Evolutionary conservation across 1,140 invertebrate species (phyloP).

Genomic region (Penaeus japonicus): DNA sequence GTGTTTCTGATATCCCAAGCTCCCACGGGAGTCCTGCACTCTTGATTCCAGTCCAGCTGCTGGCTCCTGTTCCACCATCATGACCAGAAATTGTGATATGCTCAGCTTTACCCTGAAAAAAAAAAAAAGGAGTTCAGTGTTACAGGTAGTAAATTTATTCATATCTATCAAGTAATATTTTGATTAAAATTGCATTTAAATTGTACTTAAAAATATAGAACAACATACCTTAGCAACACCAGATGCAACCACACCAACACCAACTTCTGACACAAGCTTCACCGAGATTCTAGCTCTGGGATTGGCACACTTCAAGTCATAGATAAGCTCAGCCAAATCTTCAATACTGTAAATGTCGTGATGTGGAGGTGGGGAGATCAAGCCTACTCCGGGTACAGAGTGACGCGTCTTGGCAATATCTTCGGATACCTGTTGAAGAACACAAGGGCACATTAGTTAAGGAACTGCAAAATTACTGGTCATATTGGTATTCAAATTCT

Average conservation of each 20-base stretch:
- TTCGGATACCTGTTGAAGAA: slow-evolving; percentile 77
- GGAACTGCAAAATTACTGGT: background rate
- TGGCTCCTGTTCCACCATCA: slow-evolving; percentile 97
- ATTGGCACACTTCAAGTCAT: slow-evolving; percentile 98
- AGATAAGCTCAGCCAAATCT: slow-evolving; percentile 97
- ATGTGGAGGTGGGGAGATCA: slow-evolving; percentile 98
- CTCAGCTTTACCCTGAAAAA: slow-evolving; percentile 88
- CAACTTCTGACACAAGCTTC: slow-evolving; percentile 97
- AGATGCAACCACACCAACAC: slow-evolving; percentile 96
- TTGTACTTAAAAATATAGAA: background rate
- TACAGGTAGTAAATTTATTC: background rate
- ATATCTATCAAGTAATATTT: slow-evolving; percentile 13
- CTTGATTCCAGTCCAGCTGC: slow-evolving; percentile 89
- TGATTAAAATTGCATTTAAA: too few species aligned
- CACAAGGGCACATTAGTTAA: background rate
- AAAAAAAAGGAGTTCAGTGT: background rate
- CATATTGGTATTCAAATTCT: too few species aligned
- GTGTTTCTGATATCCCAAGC: slow-evolving; percentile 95
- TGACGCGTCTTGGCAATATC: slow-evolving; percentile 95
- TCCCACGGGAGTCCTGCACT: slow-evolving; percentile 86
- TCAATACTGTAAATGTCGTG: slow-evolving; percentile 99
- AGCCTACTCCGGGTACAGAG: slow-evolving; percentile 95
- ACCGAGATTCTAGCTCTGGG: slow-evolving; percentile 94
- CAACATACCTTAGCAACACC: slow-evolving; percentile 90
- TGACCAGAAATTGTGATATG: slow-evolving; percentile 98